Conservation (phyloP, 2,797 vertebrate species). For the Erethizon dorsatum region DNA sequence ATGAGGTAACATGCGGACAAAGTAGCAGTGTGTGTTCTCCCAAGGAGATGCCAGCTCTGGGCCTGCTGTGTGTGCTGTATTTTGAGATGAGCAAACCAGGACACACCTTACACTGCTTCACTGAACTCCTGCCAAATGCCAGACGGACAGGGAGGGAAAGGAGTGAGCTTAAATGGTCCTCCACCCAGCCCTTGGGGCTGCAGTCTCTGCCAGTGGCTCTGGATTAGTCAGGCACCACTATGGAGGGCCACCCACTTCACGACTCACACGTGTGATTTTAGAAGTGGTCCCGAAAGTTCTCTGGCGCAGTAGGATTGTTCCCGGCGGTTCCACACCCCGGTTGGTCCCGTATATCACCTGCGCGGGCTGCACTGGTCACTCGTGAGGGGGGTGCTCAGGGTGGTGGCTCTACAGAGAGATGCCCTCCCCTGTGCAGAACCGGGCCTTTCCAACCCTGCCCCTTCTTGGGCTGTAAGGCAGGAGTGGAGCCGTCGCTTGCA, state of each 20-base stretch:
- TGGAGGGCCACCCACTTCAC: neutral
- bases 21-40: neutral
- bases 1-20: neutral
- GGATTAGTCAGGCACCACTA: neutral
- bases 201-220: neutral
- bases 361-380: neutral
- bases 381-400: neutral
- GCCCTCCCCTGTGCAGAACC: neutral
- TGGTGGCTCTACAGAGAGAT: neutral
- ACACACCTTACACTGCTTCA: neutral
- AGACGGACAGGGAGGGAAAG: neutral
- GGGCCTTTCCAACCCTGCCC: neutral
- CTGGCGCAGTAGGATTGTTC: neutral
- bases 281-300: slow-evolving; percentile 2
- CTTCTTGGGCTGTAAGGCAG: neutral
- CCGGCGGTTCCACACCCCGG: neutral
- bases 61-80: neutral
- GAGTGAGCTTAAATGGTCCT: neutral
- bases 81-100: slow-evolving; percentile 7
- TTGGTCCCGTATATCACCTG: neutral
- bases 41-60: neutral
- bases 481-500: neutral
- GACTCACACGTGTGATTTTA: slow-evolving; percentile 2
- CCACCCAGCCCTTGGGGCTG: neutral
- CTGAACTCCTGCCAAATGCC: slow-evolving; percentile 37